Percentiles rank a stretch among this genome's conserved stretches.
Conservation (phyloP, 2,113 vertebrate species). For the Microtus richardsoni region DNA sequence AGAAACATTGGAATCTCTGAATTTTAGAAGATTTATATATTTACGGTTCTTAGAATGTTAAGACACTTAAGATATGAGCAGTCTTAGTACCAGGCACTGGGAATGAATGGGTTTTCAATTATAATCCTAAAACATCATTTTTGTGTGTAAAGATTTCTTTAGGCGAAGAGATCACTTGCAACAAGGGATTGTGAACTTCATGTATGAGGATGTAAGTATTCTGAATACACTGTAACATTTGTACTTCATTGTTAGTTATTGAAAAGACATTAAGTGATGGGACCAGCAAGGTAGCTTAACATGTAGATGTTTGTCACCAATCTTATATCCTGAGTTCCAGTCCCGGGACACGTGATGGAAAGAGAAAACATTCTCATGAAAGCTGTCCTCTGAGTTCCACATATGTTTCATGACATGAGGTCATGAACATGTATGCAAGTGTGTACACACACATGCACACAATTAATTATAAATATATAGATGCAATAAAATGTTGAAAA, state of each 20-base stretch:
- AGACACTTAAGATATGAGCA: conserved; percentile 10
- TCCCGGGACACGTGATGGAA: background rate
- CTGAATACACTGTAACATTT: conserved; percentile 9
- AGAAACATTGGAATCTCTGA: background rate
- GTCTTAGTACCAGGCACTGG: background rate
- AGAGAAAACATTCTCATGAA: background rate
- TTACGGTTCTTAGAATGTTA: background rate
- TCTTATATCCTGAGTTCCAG: background rate
- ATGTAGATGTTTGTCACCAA: background rate
- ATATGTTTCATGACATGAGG: background rate
- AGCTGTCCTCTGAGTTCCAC: background rate
- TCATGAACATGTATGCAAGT: background rate
- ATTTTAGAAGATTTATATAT: conserved; percentile 39
- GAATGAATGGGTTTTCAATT: conserved; percentile 46
- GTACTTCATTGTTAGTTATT: background rate
- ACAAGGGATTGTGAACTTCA: conserved; percentile 91
- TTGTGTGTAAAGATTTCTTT: conserved; percentile 89
- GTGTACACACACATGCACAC: no score
- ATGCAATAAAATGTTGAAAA: background rate
- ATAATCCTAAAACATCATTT: conserved; percentile 15
- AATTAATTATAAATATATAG: background rate
- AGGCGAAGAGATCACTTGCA: conserved; percentile 91
- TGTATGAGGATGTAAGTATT: conserved; percentile 93
- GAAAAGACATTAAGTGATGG: conserved; percentile 5
- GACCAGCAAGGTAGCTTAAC: no score